phyloP scores from a whole-genome alignment of 2,888 invertebrate genomes.

The Drosophila suboccidentalis region DNA sequence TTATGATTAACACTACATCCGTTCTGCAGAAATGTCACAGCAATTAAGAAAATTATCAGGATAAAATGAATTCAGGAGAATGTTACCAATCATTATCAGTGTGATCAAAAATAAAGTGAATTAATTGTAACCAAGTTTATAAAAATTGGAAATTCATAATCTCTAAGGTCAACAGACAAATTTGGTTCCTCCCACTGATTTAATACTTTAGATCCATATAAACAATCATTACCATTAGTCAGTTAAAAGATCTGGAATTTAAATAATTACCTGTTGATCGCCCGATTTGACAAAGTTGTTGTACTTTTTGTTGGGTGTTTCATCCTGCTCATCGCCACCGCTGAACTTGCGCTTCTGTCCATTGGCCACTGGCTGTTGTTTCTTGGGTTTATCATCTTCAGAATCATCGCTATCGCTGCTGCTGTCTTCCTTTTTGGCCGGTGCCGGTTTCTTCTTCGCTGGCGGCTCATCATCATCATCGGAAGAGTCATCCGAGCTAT shows the following conservation, averaged over 20 bases:
- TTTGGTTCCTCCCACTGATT: background rate
- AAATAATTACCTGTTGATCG: constrained; percentile 76
- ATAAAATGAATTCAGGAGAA: too few relatives aligned
- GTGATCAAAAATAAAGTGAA: too few relatives aligned
- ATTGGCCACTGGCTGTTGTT: constrained; percentile 36
- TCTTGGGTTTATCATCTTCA: constrained; percentile 50
- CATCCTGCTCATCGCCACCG: constrained; percentile 76
- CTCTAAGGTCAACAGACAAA: background rate
- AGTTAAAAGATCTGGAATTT: background rate
- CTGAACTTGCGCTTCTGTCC: constrained; percentile 86
- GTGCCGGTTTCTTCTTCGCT: constrained; percentile 61
- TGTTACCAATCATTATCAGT: too few relatives aligned
- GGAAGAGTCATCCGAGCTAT: constrained; percentile 41
- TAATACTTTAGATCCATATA: background rate
- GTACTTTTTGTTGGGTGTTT: constrained; percentile 86
- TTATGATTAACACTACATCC: too few relatives aligned
- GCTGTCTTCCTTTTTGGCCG: constrained; percentile 65
- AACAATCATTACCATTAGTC: background rate
- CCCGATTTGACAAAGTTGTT: constrained; percentile 90
- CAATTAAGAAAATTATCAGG: too few relatives aligned
- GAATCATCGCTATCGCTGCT: constrained; percentile 58
- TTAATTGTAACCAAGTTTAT: too few relatives aligned
- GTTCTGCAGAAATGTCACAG: too few relatives aligned
- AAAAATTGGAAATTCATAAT: background rate
- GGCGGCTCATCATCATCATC: constrained; percentile 63